Percentiles rank a stretch among this genome's conserved stretches.
phyloP scores from a whole-genome alignment of 2,113 vertebrate species.

The Apeltes quadracus region DNA sequence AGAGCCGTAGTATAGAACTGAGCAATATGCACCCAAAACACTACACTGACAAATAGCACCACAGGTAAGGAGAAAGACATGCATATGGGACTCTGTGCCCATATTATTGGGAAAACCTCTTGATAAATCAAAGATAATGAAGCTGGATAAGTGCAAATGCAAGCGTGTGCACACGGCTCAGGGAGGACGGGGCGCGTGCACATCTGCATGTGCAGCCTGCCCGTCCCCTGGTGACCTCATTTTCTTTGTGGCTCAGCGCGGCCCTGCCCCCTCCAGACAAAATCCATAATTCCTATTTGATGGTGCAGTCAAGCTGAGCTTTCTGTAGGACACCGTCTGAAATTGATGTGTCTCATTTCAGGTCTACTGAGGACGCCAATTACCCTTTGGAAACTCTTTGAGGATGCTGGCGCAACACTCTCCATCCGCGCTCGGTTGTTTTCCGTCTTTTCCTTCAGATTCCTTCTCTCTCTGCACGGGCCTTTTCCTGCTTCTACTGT shows the following conservation, averaged over 20 bases:
- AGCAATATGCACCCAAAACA: not conserved
- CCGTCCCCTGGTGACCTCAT: conserved; percentile 67
- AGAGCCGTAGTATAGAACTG: not conserved
- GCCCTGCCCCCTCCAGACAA: conserved; percentile 75
- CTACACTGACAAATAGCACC: not conserved
- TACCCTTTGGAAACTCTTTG: conserved; percentile 77
- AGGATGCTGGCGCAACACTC: conserved; percentile 54
- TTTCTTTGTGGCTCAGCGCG: conserved; percentile 67
- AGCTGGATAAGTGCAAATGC: not conserved
- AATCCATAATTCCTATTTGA: conserved; percentile 83
- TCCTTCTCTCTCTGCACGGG: not conserved
- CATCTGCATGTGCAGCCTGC: conserved; percentile 34
- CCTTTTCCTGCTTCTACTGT: not conserved
- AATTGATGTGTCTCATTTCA: conserved; percentile 80
- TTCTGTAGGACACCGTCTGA: conserved; percentile 74
- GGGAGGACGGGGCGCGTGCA: conserved; percentile 14
- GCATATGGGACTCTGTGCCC: not conserved
- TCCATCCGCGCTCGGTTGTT: conserved; percentile 37
- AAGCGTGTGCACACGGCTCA: conserved; percentile 13
- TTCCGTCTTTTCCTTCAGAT: conserved; percentile 21
- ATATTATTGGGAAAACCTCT: no score
- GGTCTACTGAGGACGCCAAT: conserved; percentile 75
- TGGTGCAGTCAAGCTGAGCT: conserved; percentile 67
- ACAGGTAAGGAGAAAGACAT: not conserved
- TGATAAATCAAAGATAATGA: no score